A percentile compares a stretch with the other conserved stretches of the same genome.
phyloP scores from a whole-genome alignment of 2,113 vertebrate species.

The Apus apus region DNA sequence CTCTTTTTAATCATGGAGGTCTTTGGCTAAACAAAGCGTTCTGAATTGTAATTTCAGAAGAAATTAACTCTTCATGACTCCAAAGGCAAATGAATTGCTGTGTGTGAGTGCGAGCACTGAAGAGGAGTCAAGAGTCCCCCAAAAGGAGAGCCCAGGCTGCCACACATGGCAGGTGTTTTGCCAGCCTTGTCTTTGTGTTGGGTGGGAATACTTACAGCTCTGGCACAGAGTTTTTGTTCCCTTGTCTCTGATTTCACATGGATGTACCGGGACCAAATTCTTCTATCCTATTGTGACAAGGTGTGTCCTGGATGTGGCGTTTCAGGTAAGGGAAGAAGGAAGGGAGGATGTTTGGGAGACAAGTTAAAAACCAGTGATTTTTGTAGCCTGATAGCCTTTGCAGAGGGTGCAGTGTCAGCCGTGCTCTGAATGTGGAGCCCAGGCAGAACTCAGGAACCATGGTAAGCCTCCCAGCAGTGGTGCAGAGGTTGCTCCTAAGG shows the following conservation, averaged over 20 bases:
- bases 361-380: background rate
- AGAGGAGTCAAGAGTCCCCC: background rate
- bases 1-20: background rate
- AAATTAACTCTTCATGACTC: background rate
- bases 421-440: background rate
- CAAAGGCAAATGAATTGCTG: background rate
- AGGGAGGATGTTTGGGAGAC: background rate
- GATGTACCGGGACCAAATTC: fast-evolving
- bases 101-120: background rate
- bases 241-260: background rate
- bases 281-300: background rate
- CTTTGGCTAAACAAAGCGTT: background rate
- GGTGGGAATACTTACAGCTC: fast-evolving
- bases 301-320: background rate
- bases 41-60: background rate
- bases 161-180: fast-evolving
- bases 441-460: background rate
- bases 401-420: fast-evolving
- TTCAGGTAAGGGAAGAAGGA: background rate
- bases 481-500: background rate
- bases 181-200: fast-evolving
- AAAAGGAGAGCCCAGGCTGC: background rate
- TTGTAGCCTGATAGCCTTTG: background rate
- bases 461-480: background rate
- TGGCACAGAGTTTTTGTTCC: background rate